A percentile compares a stretch with the other conserved stretches of the same genome.
Conservation (phyloP, 2,113 vertebrate species). For the Petaurus breviceps region DNA sequence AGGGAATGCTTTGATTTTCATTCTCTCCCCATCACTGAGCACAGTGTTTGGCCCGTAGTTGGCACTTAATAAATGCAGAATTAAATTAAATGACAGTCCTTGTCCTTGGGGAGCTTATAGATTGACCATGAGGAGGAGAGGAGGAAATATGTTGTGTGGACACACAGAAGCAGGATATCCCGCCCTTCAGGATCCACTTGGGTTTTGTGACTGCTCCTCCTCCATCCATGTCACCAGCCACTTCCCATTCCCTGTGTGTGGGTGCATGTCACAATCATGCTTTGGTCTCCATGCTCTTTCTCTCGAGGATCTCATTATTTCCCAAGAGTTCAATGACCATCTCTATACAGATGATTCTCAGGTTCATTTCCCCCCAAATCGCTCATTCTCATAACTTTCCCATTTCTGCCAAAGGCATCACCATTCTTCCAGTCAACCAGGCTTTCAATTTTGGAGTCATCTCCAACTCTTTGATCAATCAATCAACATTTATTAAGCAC, state of each 20-base stretch:
- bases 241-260: neutral
- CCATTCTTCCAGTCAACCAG: neutral
- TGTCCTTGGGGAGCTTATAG: neutral
- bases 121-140: neutral
- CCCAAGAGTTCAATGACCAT: neutral
- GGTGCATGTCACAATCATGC: neutral
- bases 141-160: too few relatives aligned
- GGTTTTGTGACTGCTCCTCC: too few relatives aligned
- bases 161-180: too few relatives aligned
- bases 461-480: neutral
- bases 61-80: neutral
- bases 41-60: neutral
- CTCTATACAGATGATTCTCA: neutral
- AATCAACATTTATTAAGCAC: neutral
- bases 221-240: too few relatives aligned
- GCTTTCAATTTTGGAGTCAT: neutral
- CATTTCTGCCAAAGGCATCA: neutral
- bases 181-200: neutral
- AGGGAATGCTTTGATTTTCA: neutral
- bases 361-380: neutral
- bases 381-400: neutral
- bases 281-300: neutral
- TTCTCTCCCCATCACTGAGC: neutral
- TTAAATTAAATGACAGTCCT: neutral
- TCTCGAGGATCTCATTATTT: constrained; percentile 14